Percentiles rank a stretch among this genome's conserved stretches.
Conservation (phyloP, 1,140 invertebrate species). For the Alviniconcha marisindica region DNA sequence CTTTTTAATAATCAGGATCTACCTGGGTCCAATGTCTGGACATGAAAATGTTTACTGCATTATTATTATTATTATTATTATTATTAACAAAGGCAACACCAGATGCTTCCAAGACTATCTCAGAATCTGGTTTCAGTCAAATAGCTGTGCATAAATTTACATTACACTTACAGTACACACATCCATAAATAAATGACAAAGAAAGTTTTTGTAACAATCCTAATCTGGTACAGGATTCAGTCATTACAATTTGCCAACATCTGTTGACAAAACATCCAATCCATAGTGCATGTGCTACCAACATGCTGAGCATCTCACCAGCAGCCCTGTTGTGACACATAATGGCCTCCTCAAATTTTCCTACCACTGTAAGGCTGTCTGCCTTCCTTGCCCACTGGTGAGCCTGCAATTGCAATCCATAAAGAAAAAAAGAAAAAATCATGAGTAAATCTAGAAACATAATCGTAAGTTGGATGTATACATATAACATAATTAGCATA, state of each 20-base stretch:
- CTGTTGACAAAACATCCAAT: neutral
- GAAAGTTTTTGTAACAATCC: no score
- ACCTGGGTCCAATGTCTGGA: no score
- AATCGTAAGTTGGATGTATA: no score
- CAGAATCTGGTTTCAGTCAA: no score
- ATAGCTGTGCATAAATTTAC: no score
- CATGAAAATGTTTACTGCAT: no score
- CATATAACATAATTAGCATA: neutral
- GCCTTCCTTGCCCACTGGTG: constrained; percentile 57
- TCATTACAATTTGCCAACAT: neutral
- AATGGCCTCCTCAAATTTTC: constrained; percentile 59
- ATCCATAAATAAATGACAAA: no score
- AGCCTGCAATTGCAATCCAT: constrained; percentile 44
- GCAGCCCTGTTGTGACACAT: constrained; percentile 58
- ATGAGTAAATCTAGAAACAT: no score
- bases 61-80: no score
- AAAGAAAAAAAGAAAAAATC: neutral
- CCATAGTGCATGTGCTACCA: neutral
- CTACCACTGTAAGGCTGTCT: constrained; percentile 51
- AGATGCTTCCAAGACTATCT: no score
- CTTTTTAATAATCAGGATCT: no score
- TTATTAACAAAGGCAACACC: no score
- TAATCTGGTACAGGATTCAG: neutral
- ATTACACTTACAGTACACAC: neutral
- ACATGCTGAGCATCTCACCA: constrained; percentile 40